Conservation (phyloP, 2,888 invertebrate genomes). For the Drosophila hamatofila region DNA sequence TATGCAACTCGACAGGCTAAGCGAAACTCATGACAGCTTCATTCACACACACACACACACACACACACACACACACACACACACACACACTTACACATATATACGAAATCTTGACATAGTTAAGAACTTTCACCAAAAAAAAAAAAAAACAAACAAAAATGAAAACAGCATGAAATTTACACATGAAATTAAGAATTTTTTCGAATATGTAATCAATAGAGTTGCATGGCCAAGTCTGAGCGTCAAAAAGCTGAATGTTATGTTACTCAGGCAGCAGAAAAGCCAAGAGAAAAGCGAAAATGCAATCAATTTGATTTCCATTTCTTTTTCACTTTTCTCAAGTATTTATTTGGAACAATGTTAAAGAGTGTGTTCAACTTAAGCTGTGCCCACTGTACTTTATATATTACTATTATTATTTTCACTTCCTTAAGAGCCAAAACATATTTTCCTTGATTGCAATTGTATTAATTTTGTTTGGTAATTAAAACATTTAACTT, state of each 20-base stretch:
- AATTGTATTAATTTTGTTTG: slow-evolving; percentile 15
- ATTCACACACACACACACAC: slow-evolving; percentile 23
- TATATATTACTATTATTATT: slow-evolving; percentile 6
- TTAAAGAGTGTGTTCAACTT: slow-evolving; percentile 50
- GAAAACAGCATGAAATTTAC: slow-evolving; percentile 47
- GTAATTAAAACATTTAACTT: slow-evolving; percentile 16
- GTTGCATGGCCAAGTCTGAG: slow-evolving; percentile 35
- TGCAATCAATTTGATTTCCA: background rate
- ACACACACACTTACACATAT: slow-evolving; percentile 10
- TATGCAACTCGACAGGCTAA: slow-evolving; percentile 27
- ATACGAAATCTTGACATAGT: slow-evolving; percentile 18
- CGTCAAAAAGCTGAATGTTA: slow-evolving; percentile 47
- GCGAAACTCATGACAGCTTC: slow-evolving; percentile 48
- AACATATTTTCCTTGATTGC: slow-evolving; percentile 35
- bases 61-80: background rate
- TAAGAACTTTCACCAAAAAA: slow-evolving; percentile 6
- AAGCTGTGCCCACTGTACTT: slow-evolving; percentile 54
- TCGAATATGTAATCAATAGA: slow-evolving; percentile 48
- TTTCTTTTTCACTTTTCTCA: background rate
- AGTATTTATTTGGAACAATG: slow-evolving; percentile 47
- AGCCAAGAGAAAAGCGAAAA: slow-evolving; percentile 8
- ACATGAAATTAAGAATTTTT: slow-evolving; percentile 53
- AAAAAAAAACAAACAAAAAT: background rate
- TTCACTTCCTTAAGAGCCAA: slow-evolving; percentile 47
- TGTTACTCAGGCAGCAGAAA: slow-evolving; percentile 31